Percentiles rank a stretch among this genome's conserved stretches.
Conservation (phyloP, 2,797 vertebrate genomes). For the Brachyalestes nurse region DNA sequence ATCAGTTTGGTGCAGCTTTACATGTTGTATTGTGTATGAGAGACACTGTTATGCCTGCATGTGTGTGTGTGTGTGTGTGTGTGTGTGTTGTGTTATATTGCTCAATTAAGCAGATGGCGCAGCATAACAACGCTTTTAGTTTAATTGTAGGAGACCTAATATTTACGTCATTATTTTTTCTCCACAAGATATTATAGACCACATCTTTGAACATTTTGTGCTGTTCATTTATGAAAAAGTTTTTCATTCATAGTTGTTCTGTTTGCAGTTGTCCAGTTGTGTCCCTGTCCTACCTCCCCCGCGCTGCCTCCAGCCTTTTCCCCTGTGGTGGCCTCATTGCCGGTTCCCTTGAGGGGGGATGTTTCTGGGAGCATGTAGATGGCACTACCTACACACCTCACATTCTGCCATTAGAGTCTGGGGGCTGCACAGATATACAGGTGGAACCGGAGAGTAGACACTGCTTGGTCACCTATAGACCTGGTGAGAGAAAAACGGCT, state of each 20-base stretch:
- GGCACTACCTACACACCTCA: conserved; percentile 84
- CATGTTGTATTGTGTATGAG: background rate
- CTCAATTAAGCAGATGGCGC: background rate
- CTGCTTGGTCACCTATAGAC: conserved; percentile 93
- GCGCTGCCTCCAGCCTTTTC: conserved; percentile 83
- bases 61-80: too few species aligned
- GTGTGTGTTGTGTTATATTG: background rate
- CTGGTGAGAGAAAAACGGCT: conserved; percentile 75
- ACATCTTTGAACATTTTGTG: too few species aligned
- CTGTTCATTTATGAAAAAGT: background rate
- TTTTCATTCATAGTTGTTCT: background rate
- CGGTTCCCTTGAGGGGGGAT: conserved; percentile 89
- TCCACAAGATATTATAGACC: too few species aligned
- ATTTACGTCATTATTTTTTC: too few species aligned
- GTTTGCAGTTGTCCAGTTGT: conserved; percentile 88
- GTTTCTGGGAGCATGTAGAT: conserved; percentile 90
- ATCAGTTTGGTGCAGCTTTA: background rate
- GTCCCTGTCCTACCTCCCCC: conserved; percentile 88
- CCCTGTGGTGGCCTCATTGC: conserved; percentile 90
- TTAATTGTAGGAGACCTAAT: too few species aligned
- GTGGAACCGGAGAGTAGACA: conserved; percentile 89
- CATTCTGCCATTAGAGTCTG: conserved; percentile 83
- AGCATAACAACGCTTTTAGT: too few species aligned
- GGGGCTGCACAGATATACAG: conserved; percentile 90
- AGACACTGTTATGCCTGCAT: background rate